Percentiles rank a stretch among this genome's conserved stretches.
These are phyloP conservation scores for Agrotis ipsilon DNA, from an alignment of 2,888 invertebrate species.

Conservation along the genomic window DNA sequence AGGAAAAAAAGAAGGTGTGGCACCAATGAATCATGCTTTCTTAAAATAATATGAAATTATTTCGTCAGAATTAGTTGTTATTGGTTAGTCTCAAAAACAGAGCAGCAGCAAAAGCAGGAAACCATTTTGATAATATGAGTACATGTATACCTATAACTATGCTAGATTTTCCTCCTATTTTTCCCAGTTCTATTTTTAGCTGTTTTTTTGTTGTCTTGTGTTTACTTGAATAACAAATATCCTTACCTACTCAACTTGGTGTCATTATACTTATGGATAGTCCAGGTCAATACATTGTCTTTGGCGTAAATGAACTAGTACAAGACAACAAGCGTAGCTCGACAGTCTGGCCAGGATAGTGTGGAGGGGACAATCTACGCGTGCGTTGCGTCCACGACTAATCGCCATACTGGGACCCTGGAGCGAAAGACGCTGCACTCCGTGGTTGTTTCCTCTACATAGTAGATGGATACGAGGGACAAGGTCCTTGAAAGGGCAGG, in stretches of 20 bases:
- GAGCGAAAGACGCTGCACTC: too few species aligned
- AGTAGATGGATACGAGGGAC: too few species aligned
- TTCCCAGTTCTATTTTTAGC: background rate
- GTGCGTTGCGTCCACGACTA: too few species aligned
- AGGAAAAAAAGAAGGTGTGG: slow-evolving; percentile 39
- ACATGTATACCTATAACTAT: too few species aligned
- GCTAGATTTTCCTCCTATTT: background rate
- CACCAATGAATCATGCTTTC: slow-evolving; percentile 30
- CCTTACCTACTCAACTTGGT: background rate
- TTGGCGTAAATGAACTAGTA: background rate
- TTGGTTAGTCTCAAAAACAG: background rate
- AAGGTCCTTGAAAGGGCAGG: too few species aligned
- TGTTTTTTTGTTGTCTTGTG: background rate
- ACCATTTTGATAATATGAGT: too few species aligned
- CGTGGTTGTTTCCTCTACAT: too few species aligned
- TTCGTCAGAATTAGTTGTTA: background rate
- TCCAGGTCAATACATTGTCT: background rate
- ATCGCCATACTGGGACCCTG: too few species aligned
- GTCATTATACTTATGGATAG: slow-evolving; percentile 3
- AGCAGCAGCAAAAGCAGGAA: background rate
- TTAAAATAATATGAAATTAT: slow-evolving; percentile 6
- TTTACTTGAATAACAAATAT: too few species aligned
- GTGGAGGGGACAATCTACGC: too few species aligned
- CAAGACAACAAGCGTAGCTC: too few species aligned
- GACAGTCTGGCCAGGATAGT: too few species aligned